Evolutionary conservation across 2,113 vertebrate species (phyloP).

Genomic region (Anhinga anhinga): DNA sequence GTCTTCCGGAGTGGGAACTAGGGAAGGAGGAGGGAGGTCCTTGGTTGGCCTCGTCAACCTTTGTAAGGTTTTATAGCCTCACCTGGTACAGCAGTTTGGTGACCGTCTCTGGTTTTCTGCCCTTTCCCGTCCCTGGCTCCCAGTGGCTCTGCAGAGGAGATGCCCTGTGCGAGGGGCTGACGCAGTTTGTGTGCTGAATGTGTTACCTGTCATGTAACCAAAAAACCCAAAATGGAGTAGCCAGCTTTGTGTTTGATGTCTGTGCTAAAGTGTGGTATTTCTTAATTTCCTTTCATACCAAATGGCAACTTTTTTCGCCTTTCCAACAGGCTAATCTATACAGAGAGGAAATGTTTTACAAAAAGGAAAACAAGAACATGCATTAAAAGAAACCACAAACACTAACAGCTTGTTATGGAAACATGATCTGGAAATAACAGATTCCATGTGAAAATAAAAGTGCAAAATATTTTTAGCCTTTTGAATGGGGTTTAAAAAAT

Average conservation of each 20-base stretch:
- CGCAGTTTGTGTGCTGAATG: accelerated
- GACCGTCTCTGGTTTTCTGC: neutral
- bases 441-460: conserved; percentile 6
- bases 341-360: neutral
- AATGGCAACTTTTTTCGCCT: neutral
- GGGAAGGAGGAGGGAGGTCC: neutral
- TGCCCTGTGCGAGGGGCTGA: neutral
- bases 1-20: neutral
- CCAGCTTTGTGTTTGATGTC: neutral
- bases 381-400: conserved; percentile 22
- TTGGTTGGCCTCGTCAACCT: neutral
- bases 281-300: neutral
- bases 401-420: conserved; percentile 30
- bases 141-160: neutral
- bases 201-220: neutral
- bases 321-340: neutral
- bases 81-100: neutral
- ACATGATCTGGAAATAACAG: conserved; percentile 3
- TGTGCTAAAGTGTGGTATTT: neutral
- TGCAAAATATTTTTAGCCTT: conserved; percentile 5
- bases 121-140: neutral
- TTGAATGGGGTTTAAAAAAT: neutral
- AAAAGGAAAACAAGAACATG: neutral
- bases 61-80: neutral
- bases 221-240: neutral